Conservation (phyloP, 2,797 vertebrate species). For the Gymnodraco acuticeps region DNA sequence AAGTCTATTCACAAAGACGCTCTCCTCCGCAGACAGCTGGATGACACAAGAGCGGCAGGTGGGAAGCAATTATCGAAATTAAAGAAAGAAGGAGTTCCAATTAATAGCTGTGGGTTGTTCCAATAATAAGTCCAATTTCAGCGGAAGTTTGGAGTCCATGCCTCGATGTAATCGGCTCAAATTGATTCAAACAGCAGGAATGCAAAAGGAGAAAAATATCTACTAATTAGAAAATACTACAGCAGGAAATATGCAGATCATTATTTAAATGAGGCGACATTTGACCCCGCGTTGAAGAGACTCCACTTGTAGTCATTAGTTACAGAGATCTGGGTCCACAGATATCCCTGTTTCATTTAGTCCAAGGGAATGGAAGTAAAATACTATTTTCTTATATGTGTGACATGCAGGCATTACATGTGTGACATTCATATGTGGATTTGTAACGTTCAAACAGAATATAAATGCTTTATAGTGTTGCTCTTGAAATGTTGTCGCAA, state of each 20-base stretch:
- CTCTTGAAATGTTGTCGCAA: too few relatives aligned
- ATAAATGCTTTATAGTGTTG: too few relatives aligned
- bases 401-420: too few relatives aligned
- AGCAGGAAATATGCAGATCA: constrained; percentile 28
- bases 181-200: not conserved
- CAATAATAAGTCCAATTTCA: constrained; percentile 56
- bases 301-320: constrained; percentile 29
- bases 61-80: constrained; percentile 59
- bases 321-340: constrained; percentile 11
- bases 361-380: too few relatives aligned
- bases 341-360: not conserved
- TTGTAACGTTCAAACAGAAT: too few relatives aligned
- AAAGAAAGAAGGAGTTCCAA: constrained; percentile 45
- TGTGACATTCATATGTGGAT: too few relatives aligned
- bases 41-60: constrained; percentile 56
- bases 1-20: constrained; percentile 18
- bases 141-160: constrained; percentile 10
- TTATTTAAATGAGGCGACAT: constrained; percentile 23
- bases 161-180: constrained; percentile 11
- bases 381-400: too few relatives aligned
- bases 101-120: constrained; percentile 63
- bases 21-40: constrained; percentile 44
- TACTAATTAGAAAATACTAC: constrained; percentile 46
- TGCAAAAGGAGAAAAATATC: constrained; percentile 16
- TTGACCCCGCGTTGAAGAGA: constrained; percentile 30